These are phyloP conservation scores for Gallinago undulata DNA, from an alignment of 2,113 vertebrate genomes.

Conservation along the genomic window DNA sequence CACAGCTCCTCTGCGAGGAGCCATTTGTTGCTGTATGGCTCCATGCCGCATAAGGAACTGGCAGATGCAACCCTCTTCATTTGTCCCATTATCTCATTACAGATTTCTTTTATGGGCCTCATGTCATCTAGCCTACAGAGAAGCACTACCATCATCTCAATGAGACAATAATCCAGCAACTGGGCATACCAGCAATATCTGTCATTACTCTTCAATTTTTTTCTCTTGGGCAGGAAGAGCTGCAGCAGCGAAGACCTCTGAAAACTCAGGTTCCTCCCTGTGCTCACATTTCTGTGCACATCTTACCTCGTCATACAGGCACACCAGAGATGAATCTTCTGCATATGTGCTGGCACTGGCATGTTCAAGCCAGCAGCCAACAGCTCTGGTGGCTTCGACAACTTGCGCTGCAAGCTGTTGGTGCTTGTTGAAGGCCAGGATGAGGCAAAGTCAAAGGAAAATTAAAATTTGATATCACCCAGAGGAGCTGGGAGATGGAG, in stretches of 20 bases:
- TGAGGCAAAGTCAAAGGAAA: not conserved
- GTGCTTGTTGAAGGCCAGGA: not conserved
- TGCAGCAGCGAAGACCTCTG: not conserved
- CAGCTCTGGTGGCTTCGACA: not conserved
- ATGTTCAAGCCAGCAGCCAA: not conserved
- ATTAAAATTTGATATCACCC: not conserved
- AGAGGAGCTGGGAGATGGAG: not conserved
- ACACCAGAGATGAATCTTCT: not conserved
- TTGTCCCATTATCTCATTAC: not conserved
- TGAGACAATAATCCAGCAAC: not conserved
- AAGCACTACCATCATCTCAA: not conserved
- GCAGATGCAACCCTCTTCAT: not conserved
- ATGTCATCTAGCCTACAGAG: not conserved
- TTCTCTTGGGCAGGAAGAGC: not conserved
- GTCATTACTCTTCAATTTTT: not conserved
- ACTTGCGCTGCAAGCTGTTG: not conserved
- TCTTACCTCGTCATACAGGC: not conserved
- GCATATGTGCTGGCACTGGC: rapidly evolving
- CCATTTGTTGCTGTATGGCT: not conserved
- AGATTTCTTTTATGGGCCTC: not conserved
- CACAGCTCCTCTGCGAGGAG: not conserved
- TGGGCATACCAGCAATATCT: not conserved
- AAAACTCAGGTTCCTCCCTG: not conserved
- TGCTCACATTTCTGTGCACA: not conserved
- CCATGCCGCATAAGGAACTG: not conserved